Evolutionary conservation across 2,888 invertebrate genomes (phyloP).

Genomic region (Spodoptera exigua): DNA sequence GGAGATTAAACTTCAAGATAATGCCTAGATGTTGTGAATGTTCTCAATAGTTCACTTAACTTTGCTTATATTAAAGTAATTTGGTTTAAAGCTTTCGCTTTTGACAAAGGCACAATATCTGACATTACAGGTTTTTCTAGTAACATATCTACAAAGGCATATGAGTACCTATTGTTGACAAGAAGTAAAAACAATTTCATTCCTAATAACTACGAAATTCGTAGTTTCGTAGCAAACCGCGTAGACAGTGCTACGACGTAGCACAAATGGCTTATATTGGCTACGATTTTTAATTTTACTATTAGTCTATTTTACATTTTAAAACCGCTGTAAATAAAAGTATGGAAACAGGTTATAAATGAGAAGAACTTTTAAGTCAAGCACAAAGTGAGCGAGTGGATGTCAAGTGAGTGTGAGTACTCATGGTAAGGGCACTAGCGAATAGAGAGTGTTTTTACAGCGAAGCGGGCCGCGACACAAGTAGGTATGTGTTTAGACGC

Average conservation of each 20-base stretch:
- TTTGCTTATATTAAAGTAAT: neutral
- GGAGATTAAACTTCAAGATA: conserved; percentile 24
- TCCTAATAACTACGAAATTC: neutral
- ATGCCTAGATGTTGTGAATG: neutral
- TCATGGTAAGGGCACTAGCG: conserved; percentile 51
- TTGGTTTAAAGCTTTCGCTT: too few species aligned
- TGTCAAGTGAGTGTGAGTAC: conserved; percentile 48
- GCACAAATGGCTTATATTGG: neutral
- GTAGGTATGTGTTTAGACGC: conserved; percentile 53
- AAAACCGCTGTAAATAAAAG: too few species aligned
- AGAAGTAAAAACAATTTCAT: too few species aligned
- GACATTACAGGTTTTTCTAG: too few species aligned
- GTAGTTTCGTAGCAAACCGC: conserved; percentile 36
- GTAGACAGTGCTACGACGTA: conserved; percentile 51
- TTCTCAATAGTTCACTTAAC: too few species aligned
- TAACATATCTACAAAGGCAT: too few species aligned
- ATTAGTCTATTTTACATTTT: too few species aligned
- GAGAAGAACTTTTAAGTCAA: too few species aligned
- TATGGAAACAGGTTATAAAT: too few species aligned
- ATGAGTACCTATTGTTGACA: too few species aligned
- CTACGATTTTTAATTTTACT: too few species aligned
- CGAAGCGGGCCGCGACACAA: conserved; percentile 38
- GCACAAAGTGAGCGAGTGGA: neutral
- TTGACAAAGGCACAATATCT: too few species aligned
- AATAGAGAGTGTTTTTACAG: conserved; percentile 72